Evolutionary conservation across 2,888 invertebrate species (phyloP), one percentile per base, ranked within the genome.

Genomic region (Pseudoips prasinana): DNA sequence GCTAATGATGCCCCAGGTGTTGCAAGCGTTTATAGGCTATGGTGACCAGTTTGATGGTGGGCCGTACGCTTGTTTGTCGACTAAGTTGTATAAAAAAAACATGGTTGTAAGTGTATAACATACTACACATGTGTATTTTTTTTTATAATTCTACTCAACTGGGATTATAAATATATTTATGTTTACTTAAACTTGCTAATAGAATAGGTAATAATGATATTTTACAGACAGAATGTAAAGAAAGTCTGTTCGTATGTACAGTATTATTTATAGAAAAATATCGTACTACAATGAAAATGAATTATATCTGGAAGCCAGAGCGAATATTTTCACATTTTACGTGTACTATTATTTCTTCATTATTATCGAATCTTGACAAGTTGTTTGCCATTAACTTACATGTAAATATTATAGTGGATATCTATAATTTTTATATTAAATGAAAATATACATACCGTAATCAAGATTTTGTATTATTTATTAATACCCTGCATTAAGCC

Each of bases 361-460:
- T 70, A 59, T 62, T 64, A 76, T 73, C 2, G 71, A 67, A 72
- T 73, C 70, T 73, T 69, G 64, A 59, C 60, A 70, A 58, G 59
- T 73, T 70, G 72, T 84, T 82, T 80, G 86, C 84, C 84, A 83
- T 86, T 83, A 75, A 81, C 80, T 80, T 78, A 73, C 66, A 39
- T 86, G 85, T 86, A 85, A 77, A 85, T 86, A 85, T 69, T 73
- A 79, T 83, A 83, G 79, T 72, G 69, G 63, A 77, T 82, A 80
- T 78, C 76, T 77, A 85, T 84, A 85, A 84, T 80, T 85, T 79
- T 87, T 86, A 83, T 85, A 84, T 81, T 83, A 85, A 85, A 84
- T 77, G 78, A 83, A 77, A 79, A 74, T 77, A 79, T 79, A 78
- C 73, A 77, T 78, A 73, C 58, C 69, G 55, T 72, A 75, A 73